phyloP scores from a whole-genome alignment of 2,113 vertebrate genomes.

The Hemichromis elongatus region DNA sequence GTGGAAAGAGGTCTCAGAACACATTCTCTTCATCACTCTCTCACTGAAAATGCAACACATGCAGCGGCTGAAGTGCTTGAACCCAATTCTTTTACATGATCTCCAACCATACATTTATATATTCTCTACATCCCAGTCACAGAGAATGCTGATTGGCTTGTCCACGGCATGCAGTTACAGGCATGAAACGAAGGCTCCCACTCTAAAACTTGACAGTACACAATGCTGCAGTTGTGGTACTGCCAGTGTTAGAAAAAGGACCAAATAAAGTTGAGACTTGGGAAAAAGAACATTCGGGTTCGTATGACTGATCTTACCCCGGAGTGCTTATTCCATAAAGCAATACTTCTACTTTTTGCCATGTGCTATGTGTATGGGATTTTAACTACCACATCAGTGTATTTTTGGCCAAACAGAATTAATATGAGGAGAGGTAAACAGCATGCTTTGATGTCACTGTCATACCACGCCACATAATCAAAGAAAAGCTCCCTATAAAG shows the following conservation, averaged over 20 bases:
- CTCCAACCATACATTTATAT: not conserved
- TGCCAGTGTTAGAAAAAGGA: constrained; percentile 2
- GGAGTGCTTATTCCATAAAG: constrained; percentile 24
- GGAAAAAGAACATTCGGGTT: not conserved
- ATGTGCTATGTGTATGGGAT: not conserved
- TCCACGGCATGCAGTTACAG: constrained; percentile 77
- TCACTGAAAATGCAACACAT: constrained; percentile 12
- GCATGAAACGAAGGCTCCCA: constrained; percentile 54
- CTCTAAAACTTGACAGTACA: constrained; percentile 28
- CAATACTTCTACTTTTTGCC: constrained; percentile 11
- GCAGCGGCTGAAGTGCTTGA: constrained; percentile 7
- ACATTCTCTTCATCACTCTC: not conserved
- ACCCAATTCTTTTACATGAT: not conserved
- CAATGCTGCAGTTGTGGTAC: not conserved
- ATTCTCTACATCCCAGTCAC: not conserved
- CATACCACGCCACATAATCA: not conserved
- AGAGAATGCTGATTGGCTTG: constrained; percentile 71
- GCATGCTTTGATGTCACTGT: not conserved
- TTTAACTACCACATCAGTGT: not conserved
- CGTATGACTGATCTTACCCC: not conserved
- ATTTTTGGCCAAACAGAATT: not conserved
- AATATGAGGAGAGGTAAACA: not conserved
- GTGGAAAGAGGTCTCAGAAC: not conserved
- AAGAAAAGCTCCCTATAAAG: not conserved
- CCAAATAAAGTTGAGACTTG: constrained; percentile 2